phyloP scores from a whole-genome alignment of 1,140 invertebrate genomes.

The Limonius californicus region DNA sequence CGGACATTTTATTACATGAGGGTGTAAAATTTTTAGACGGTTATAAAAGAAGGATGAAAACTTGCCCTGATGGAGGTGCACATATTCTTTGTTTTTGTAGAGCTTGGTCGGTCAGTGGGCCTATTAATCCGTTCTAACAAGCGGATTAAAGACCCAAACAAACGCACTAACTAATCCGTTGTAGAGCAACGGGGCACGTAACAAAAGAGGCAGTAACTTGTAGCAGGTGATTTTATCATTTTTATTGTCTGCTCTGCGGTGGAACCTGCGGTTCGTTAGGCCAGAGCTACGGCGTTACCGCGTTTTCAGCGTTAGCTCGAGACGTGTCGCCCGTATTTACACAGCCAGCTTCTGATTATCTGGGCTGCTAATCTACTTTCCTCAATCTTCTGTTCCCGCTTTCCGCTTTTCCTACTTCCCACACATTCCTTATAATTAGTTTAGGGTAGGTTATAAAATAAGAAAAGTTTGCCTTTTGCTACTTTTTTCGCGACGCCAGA shows the following conservation, averaged over 20 bases:
- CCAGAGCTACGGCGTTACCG: slow-evolving; percentile 7
- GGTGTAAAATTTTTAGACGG: too few relatives aligned
- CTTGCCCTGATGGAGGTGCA: too few relatives aligned
- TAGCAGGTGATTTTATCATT: slow-evolving; percentile 29
- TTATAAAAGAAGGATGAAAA: too few relatives aligned
- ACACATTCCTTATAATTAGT: slow-evolving; percentile 26
- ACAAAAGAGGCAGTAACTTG: slow-evolving; percentile 15
- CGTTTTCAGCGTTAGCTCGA: not conserved
- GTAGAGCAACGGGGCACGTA: slow-evolving; percentile 13
- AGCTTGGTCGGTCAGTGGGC: not conserved
- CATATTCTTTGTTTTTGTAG: not conserved
- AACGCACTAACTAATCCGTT: slow-evolving; percentile 17
- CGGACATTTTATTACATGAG: too few relatives aligned
- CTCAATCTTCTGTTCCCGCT: slow-evolving; percentile 19
- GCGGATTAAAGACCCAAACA: slow-evolving; percentile 18
- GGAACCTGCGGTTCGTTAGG: slow-evolving; percentile 25
- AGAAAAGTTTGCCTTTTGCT: slow-evolving; percentile 16
- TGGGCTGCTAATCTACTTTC: slow-evolving; percentile 26
- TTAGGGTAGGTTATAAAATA: slow-evolving; percentile 22
- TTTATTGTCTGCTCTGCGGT: slow-evolving; percentile 25
- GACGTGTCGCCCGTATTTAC: slow-evolving; percentile 29
- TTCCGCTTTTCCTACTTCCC: slow-evolving; percentile 14
- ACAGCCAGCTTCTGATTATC: slow-evolving; percentile 25
- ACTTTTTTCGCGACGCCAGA: not conserved
- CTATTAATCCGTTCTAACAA: slow-evolving; percentile 22